A percentile compares a stretch with the other conserved stretches of the same genome.
These are phyloP conservation scores for Meloidogyne floridensis DNA, from an alignment of 1,140 invertebrate genomes.

Conservation along the genomic window DNA sequence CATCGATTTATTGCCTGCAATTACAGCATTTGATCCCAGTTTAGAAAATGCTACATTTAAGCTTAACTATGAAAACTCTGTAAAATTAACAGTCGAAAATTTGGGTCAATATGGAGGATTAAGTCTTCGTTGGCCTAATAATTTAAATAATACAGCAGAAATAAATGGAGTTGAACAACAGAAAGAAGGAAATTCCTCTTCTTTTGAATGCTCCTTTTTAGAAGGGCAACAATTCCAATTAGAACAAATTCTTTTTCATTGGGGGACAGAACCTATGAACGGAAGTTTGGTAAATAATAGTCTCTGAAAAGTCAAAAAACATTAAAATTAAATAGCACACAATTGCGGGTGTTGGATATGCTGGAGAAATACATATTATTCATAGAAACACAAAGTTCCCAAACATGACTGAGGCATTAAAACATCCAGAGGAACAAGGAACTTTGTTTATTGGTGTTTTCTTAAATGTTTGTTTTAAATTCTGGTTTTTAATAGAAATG, in stretches of 20 bases:
- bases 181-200: conserved; percentile 32
- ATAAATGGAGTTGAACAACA: conserved; percentile 32
- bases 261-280: conserved; percentile 60
- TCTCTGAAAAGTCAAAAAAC: not conserved
- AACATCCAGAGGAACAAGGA: conserved; percentile 59
- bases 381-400: conserved; percentile 63
- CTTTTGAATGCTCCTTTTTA: conserved; percentile 50
- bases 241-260: conserved; percentile 35
- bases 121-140: conserved; percentile 30
- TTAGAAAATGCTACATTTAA: conserved; percentile 60
- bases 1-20: conserved; percentile 59
- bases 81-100: conserved; percentile 52
- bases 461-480: conserved; percentile 51
- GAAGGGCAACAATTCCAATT: conserved; percentile 63
- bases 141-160: conserved; percentile 39
- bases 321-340: conserved; percentile 49
- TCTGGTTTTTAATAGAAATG: not conserved
- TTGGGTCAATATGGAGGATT: conserved; percentile 38
- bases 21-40: conserved; percentile 61
- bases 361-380: conserved; percentile 54
- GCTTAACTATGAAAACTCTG: conserved; percentile 57
- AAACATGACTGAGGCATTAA: conserved; percentile 53
- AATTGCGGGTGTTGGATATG: conserved; percentile 63
- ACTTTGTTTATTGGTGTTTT: conserved; percentile 59
- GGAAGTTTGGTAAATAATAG: conserved; percentile 40